Evolutionary conservation across 2,888 invertebrate genomes (phyloP).

Genomic region (Steromphala cineraria): DNA sequence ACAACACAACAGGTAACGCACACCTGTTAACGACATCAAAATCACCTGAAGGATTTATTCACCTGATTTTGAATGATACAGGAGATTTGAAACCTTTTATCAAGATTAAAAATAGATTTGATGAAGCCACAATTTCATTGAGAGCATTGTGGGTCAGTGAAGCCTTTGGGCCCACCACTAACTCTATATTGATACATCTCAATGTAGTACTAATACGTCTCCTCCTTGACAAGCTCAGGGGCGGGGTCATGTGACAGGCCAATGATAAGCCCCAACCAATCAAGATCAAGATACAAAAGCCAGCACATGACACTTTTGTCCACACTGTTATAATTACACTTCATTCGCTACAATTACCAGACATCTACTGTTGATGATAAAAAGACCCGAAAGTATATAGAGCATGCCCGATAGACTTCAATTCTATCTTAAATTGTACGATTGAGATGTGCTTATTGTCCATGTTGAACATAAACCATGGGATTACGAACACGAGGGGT

Average conservation of each 20-base stretch:
- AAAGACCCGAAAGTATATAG: neutral
- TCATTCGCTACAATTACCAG: neutral
- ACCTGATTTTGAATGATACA: neutral
- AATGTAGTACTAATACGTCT: neutral
- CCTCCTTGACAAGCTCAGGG: neutral
- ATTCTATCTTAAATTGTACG: neutral
- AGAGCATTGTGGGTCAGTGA: neutral
- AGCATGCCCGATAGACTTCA: neutral
- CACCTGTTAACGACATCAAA: neutral
- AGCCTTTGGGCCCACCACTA: neutral
- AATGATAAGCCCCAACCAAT: neutral
- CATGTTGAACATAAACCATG: neutral
- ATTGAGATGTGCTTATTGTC: neutral
- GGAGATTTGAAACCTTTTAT: neutral
- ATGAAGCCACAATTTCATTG: neutral
- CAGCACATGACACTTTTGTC: neutral
- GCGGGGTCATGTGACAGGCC: neutral
- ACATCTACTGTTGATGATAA: neutral
- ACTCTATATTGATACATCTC: neutral
- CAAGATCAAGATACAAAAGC: neutral
- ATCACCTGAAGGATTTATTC: too few species aligned
- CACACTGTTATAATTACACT: neutral
- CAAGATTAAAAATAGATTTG: neutral
- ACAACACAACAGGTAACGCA: neutral
- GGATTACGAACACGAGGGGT: neutral